Evolutionary conservation across 2,797 vertebrate genomes (phyloP).

Genomic region (Synanceia verrucosa): DNA sequence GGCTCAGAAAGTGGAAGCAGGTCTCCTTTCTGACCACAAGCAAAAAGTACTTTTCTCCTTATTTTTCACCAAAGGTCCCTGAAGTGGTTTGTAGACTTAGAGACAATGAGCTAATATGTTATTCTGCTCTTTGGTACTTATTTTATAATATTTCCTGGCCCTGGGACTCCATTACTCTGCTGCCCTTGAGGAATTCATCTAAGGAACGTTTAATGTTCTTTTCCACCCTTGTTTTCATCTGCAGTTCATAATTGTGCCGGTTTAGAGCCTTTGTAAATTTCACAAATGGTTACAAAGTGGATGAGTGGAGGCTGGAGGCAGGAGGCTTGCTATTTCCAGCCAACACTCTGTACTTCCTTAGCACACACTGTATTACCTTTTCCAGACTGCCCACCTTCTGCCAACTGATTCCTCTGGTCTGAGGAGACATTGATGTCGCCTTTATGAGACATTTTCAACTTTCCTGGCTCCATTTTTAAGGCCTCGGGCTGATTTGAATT

Average conservation of each 20-base stretch:
- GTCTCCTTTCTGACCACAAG: constrained; percentile 47
- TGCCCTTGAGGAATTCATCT: constrained; percentile 48
- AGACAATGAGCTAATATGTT: constrained; percentile 60
- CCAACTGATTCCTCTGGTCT: constrained; percentile 14
- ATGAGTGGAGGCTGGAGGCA: constrained; percentile 24
- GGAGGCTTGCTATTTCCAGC: constrained; percentile 15
- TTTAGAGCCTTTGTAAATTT: constrained; percentile 46
- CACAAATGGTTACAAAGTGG: constrained; percentile 37
- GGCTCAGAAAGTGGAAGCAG: constrained; percentile 37
- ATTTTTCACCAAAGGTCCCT: constrained; percentile 26
- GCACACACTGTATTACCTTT: background rate
- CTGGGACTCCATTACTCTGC: constrained; percentile 34
- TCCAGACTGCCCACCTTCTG: background rate
- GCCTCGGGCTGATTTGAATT: constrained; percentile 59
- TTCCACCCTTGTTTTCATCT: constrained; percentile 51
- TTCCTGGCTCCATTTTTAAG: constrained; percentile 26
- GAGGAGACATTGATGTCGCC: background rate
- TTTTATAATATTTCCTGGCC: constrained; percentile 35
- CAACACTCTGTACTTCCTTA: constrained; percentile 10
- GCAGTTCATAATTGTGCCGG: constrained; percentile 19
- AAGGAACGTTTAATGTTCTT: constrained; percentile 52
- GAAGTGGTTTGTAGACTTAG: constrained; percentile 49
- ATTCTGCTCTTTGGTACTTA: constrained; percentile 37
- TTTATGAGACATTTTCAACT: constrained; percentile 32
- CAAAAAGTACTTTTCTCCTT: constrained; percentile 32